Conservation (phyloP, 2,888 invertebrate species). For the Magallana nippona region DNA sequence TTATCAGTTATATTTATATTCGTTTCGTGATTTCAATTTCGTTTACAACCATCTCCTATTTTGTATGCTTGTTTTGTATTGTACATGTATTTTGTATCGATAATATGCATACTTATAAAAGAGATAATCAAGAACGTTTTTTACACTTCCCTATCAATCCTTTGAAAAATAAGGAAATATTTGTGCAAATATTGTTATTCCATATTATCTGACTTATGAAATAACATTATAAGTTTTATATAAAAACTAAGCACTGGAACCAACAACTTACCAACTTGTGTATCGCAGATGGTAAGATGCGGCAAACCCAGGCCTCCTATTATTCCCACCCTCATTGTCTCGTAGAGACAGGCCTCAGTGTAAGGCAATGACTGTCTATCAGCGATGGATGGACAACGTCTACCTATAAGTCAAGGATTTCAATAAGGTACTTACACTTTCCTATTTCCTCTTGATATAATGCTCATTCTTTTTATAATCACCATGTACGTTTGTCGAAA, state of each 20-base stretch:
- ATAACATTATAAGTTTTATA: not conserved
- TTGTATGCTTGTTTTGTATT: too few species aligned
- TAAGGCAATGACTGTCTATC: constrained; percentile 60
- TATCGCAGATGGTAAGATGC: constrained; percentile 62
- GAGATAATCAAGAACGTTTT: too few species aligned
- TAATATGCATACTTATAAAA: too few species aligned
- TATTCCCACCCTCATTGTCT: constrained; percentile 62
- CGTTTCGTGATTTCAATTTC: not conserved
- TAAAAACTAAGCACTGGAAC: not conserved
- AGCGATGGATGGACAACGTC: constrained; percentile 39
- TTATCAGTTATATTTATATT: not conserved
- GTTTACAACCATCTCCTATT: too few species aligned
- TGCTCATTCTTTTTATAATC: too few species aligned
- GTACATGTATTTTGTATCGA: not conserved
- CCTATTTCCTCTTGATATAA: too few species aligned
- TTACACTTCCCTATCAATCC: too few species aligned
- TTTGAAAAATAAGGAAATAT: too few species aligned
- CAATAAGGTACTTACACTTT: not conserved
- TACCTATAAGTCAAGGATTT: not conserved
- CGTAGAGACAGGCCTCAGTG: constrained; percentile 66
- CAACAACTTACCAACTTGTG: constrained; percentile 58
- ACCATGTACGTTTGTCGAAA: too few species aligned
- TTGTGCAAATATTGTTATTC: too few species aligned
- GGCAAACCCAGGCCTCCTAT: constrained; percentile 61
- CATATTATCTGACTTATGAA: not conserved